phyloP scores from a whole-genome alignment of 2,797 vertebrate genomes.

The Knipowitschia caucasica region DNA sequence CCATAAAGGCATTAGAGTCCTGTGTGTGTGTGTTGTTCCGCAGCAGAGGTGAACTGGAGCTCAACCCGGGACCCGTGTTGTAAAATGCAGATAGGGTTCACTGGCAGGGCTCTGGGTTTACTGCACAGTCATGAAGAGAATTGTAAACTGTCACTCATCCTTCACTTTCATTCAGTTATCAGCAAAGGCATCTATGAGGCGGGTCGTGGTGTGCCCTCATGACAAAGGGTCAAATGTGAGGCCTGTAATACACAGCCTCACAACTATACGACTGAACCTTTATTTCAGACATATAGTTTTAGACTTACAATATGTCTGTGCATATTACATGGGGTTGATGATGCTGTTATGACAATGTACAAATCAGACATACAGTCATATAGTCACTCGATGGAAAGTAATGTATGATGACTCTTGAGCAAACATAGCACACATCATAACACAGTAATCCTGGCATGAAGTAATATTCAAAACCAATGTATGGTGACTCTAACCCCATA shows the following conservation, averaged over 20 bases:
- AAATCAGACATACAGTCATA: too few species aligned
- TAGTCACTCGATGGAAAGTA: too few species aligned
- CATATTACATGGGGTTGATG: neutral
- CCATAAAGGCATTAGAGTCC: constrained; percentile 67
- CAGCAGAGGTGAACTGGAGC: constrained; percentile 63
- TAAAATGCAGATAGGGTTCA: constrained; percentile 82
- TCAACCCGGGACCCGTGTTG: constrained; percentile 64
- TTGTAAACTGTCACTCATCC: constrained; percentile 65
- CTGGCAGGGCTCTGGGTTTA: constrained; percentile 69
- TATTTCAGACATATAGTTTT: neutral
- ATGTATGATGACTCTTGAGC: too few species aligned
- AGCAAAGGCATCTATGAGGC: constrained; percentile 10
- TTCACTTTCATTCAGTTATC: constrained; percentile 55
- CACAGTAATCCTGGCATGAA: too few species aligned
- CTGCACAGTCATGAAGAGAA: constrained; percentile 63
- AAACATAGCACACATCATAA: too few species aligned
- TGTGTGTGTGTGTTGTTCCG: constrained; percentile 56
- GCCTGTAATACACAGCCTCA: neutral
- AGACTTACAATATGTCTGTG: too few species aligned
- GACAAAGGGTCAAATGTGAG: constrained; percentile 4
- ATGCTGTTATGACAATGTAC: neutral
- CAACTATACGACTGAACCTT: neutral
- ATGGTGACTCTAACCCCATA: too few species aligned
- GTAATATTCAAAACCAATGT: too few species aligned
- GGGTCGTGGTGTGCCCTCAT: neutral